phyloP scores from a whole-genome alignment of 2,888 invertebrate species.

The Liopterus haemorrhoidalis region DNA sequence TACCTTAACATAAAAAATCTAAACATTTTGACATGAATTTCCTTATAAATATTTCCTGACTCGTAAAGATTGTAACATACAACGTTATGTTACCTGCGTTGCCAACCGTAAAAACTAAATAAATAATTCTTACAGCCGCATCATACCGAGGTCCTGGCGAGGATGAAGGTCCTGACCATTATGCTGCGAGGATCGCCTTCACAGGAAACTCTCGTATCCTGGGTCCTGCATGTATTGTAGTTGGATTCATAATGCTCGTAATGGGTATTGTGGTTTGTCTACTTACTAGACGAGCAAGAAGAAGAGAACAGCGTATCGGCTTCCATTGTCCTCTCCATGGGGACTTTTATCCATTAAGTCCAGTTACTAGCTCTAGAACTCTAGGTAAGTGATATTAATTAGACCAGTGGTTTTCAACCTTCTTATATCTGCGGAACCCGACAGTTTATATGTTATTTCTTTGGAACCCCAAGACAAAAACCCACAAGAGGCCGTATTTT shows the following conservation, averaged over 20 bases:
- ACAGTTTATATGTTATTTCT: too few relatives aligned
- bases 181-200: slow-evolving; percentile 65
- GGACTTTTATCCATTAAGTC: slow-evolving; percentile 69
- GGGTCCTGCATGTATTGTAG: slow-evolving; percentile 68
- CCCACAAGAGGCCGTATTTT: background rate
- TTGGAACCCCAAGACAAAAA: too few relatives aligned
- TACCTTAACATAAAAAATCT: too few relatives aligned
- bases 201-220: slow-evolving; percentile 67
- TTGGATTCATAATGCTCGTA: slow-evolving; percentile 66
- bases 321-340: slow-evolving; percentile 74
- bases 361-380: slow-evolving; percentile 49
- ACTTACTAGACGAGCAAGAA: slow-evolving; percentile 60
- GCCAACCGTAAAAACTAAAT: too few relatives aligned
- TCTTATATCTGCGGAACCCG: too few relatives aligned
- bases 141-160: slow-evolving; percentile 68
- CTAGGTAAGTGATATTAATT: slow-evolving; percentile 37
- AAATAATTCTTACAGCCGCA: slow-evolving; percentile 57
- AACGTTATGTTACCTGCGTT: too few relatives aligned
- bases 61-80: too few relatives aligned
- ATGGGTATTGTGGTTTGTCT: slow-evolving; percentile 61
- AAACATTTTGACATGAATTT: too few relatives aligned
- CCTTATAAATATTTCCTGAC: too few relatives aligned
- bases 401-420: background rate
- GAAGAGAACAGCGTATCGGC: slow-evolving; percentile 61
- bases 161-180: slow-evolving; percentile 66